These are phyloP conservation scores for Oryctes rhinoceros DNA, from an alignment of 1,140 invertebrate species.

Conservation along the genomic window DNA sequence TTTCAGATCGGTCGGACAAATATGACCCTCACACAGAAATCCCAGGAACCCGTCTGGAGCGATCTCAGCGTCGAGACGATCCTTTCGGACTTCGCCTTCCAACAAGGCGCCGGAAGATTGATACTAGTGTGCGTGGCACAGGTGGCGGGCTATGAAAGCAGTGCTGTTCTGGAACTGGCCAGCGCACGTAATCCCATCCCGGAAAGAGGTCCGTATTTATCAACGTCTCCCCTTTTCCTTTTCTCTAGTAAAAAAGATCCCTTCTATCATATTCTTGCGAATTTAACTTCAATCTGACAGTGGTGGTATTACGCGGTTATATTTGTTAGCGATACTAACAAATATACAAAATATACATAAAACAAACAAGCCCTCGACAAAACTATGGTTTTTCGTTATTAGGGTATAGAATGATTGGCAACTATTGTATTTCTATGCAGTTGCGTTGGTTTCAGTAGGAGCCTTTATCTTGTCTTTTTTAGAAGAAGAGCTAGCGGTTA, in stretches of 20 bases:
- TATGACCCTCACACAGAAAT: constrained; percentile 54
- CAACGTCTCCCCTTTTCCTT: not conserved
- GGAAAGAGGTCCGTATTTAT: constrained; percentile 62
- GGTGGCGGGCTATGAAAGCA: constrained; percentile 64
- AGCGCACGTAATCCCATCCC: constrained; percentile 65
- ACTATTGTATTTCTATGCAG: too few relatives aligned
- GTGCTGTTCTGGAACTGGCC: constrained; percentile 64
- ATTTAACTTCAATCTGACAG: not conserved
- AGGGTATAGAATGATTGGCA: too few relatives aligned
- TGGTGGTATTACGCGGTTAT: not conserved
- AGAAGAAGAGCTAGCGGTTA: too few relatives aligned
- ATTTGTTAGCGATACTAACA: too few relatives aligned
- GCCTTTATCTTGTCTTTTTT: too few relatives aligned
- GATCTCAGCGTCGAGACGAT: constrained; percentile 55
- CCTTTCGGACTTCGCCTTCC: constrained; percentile 57
- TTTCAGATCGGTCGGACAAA: constrained; percentile 56
- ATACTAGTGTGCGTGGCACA: constrained; percentile 65
- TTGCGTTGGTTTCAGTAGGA: too few relatives aligned
- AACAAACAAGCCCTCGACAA: too few relatives aligned
- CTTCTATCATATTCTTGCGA: not conserved
- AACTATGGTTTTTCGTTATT: too few relatives aligned
- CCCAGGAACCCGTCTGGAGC: constrained; percentile 55
- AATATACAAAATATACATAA: too few relatives aligned
- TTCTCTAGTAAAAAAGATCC: not conserved
- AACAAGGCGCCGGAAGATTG: constrained; percentile 58